phyloP scores from a whole-genome alignment of 1,140 invertebrate genomes.

The Carcinoscorpius rotundicauda region DNA sequence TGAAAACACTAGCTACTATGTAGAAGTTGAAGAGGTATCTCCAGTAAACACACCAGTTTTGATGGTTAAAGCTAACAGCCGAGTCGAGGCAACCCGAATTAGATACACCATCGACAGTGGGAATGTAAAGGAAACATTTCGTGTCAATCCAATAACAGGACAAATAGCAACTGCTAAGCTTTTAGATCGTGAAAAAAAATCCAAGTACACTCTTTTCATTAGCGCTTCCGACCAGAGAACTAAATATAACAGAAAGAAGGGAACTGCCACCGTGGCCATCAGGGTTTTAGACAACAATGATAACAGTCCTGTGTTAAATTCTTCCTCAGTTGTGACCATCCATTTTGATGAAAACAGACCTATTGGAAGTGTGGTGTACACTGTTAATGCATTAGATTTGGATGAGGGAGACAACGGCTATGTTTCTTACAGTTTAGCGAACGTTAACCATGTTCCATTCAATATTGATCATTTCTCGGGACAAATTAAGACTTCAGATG shows the following conservation, averaged over 20 bases:
- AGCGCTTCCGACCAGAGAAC: conserved; percentile 67
- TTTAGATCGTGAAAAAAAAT: conserved; percentile 77
- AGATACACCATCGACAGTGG: conserved; percentile 81
- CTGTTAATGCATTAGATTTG: conserved; percentile 66
- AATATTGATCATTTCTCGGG: conserved; percentile 92
- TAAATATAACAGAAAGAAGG: conserved; percentile 42
- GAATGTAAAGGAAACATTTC: conserved; percentile 77
- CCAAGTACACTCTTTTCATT: conserved; percentile 80
- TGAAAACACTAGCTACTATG: conserved; percentile 73
- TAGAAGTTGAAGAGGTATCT: conserved; percentile 72
- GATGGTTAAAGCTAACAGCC: conserved; percentile 69
- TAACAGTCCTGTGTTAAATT: conserved; percentile 77
- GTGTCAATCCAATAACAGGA: conserved; percentile 72
- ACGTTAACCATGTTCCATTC: conserved; percentile 70
- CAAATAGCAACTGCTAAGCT: conserved; percentile 70
- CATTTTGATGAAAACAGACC: conserved; percentile 70
- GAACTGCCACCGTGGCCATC: conserved; percentile 74
- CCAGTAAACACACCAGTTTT: conserved; percentile 70
- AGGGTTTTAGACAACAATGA: conserved; percentile 80
- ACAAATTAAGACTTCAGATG: conserved; percentile 60
- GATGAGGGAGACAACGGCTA: conserved; percentile 91
- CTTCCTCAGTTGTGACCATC: conserved; percentile 26
- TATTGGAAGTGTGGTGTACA: conserved; percentile 63
- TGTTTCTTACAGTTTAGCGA: conserved; percentile 84
- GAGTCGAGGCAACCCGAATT: conserved; percentile 69